Conservation (phyloP, 2,797 vertebrate genomes). For the Gastrophryne carolinensis region DNA sequence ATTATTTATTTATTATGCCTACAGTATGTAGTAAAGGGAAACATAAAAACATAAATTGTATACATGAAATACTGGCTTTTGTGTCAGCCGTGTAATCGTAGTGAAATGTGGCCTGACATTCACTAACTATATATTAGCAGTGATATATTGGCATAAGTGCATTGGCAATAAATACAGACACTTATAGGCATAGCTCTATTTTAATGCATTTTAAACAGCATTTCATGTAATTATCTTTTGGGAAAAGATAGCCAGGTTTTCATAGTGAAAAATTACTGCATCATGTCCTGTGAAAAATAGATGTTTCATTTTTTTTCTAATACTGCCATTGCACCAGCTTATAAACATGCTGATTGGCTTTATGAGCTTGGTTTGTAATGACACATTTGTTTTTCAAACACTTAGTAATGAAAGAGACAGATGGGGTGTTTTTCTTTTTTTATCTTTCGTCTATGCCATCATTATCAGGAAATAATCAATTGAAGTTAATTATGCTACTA, state of each 20-base stretch:
- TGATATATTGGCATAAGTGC: neutral
- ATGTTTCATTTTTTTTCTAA: conserved; percentile 18
- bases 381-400: conserved; percentile 34
- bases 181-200: neutral
- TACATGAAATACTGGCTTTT: neutral
- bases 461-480: too few species aligned
- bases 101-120: conserved; percentile 5
- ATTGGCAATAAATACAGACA: neutral
- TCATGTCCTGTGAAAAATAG: conserved; percentile 38
- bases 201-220: conserved; percentile 12
- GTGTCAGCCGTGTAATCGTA: conserved; percentile 4
- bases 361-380: conserved; percentile 32
- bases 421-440: too few species aligned
- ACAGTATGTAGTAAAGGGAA: too few species aligned
- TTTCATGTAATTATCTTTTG: conserved; percentile 31
- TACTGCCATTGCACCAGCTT: conserved; percentile 37
- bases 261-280: conserved; percentile 13
- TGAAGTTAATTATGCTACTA: too few species aligned
- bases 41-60: too few species aligned
- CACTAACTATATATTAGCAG: conserved; percentile 8
- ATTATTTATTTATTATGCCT: too few species aligned
- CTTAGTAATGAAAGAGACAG: too few species aligned
- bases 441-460: too few species aligned
- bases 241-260: conserved; percentile 6
- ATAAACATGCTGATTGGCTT: conserved; percentile 39